Base-by-base conservation (phyloP, 2,888 invertebrate species). In the Rhingia campestris region DNA sequence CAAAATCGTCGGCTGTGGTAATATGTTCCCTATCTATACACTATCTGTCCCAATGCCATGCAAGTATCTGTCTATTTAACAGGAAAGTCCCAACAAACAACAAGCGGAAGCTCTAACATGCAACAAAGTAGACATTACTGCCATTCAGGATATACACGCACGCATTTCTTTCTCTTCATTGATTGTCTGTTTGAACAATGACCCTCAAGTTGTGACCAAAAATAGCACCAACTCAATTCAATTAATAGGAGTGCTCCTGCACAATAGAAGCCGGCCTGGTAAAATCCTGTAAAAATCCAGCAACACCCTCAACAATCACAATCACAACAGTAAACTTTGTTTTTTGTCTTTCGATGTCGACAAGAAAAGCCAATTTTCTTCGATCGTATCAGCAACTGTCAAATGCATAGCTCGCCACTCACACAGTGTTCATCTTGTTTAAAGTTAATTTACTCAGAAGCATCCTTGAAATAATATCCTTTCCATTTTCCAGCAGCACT, bases 361-460 rank as follows among this genome's bases (percentile, higher is more conserved):
- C 47, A 43, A 43, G 35, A 30, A 70, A 41, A 61, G 12, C 43
- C 67, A 67, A 61, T 61, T 59, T 66, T 61, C 79, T 59, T 70
- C 70, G 79, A 64, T 80, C 74, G 43, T 66, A 75, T 80, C 80
- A 67, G 67, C 43, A 84, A 74, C 84, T 84, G 84, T 84, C 84
- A 84, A 80, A 80, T 33, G 66, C 84, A 84, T 66, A 54, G 43
- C 63, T 53, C 49, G 66, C 66, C 69, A 74, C 69, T 73, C 45
- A 58, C 45, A 58, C 12, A 63, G 47, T 41, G 43, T 45, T 69
- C 73, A 59, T 74, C 70, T 75, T 75, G 45, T 69, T 75, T 74
- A 70, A 84, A 84, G 61, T 84, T 80, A 84, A 84, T 84, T 84
- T 84, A 80, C 80, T 80, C 61, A 49, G 3, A 69, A 84, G 84